Evolutionary conservation across 2,888 invertebrate species (phyloP).

Genomic region (Callinectes sapidus): DNA sequence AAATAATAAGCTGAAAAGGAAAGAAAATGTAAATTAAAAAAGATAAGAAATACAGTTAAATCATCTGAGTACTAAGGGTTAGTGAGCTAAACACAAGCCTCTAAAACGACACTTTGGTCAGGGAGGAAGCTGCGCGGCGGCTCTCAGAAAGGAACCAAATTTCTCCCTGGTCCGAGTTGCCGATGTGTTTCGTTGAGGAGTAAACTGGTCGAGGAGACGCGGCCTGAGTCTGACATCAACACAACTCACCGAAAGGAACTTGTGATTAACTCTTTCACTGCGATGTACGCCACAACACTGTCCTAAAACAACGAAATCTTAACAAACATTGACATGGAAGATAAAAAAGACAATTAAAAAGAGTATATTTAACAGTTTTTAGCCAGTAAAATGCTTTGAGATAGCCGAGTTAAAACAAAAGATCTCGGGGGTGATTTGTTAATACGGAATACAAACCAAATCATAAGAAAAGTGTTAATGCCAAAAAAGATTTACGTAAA

Average conservation of each 20-base stretch:
- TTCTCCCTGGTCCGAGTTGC: neutral
- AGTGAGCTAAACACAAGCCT: neutral
- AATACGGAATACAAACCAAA: too few relatives aligned
- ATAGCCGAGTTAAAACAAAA: too few relatives aligned
- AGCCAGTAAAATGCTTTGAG: too few relatives aligned
- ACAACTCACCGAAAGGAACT: neutral
- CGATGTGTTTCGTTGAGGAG: neutral
- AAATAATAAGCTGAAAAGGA: conserved; percentile 3
- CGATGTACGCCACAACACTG: too few relatives aligned
- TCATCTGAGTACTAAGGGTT: neutral
- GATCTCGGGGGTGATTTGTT: too few relatives aligned
- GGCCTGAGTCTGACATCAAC: neutral
- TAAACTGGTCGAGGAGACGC: neutral
- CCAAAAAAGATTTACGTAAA: too few relatives aligned
- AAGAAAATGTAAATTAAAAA: conserved; percentile 5
- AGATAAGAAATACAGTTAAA: neutral
- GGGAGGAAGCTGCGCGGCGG: neutral
- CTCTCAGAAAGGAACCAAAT: neutral
- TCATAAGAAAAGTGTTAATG: too few relatives aligned
- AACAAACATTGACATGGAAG: too few relatives aligned
- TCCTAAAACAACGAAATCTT: too few relatives aligned
- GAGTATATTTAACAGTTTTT: too few relatives aligned
- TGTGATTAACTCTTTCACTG: too few relatives aligned
- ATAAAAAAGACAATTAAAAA: too few relatives aligned
- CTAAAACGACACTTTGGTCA: neutral